phyloP scores from a whole-genome alignment of 2,888 invertebrate species.

The Thereva unica region DNA sequence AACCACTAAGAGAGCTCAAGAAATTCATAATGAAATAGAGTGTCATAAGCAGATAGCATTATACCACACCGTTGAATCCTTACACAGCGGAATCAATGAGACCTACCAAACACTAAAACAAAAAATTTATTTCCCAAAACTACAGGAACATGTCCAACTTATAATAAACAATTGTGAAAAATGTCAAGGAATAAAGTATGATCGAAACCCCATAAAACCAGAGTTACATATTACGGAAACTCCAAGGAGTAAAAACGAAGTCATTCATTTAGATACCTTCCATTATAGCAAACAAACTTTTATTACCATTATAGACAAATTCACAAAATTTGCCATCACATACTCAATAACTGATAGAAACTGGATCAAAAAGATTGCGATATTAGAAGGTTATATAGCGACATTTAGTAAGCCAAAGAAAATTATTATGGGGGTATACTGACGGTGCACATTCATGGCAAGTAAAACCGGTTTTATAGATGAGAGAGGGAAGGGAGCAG shows the following conservation, averaged over 20 bases:
- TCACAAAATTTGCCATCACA: no score
- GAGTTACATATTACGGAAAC: conserved; percentile 36
- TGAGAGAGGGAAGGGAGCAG: no score
- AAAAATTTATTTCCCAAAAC: conserved; percentile 33
- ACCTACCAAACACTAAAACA: conserved; percentile 29
- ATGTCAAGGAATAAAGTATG: conserved; percentile 36
- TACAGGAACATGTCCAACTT: conserved; percentile 38
- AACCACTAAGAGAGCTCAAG: conserved; percentile 25
- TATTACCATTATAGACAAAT: conserved; percentile 38
- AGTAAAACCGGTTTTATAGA: no score
- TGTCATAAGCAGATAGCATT: no score
- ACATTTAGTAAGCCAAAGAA: no score
- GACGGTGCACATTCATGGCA: no score
- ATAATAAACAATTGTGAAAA: no score
- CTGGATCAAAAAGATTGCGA: conserved; percentile 38
- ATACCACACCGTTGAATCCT: conserved; percentile 32
- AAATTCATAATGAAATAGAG: conserved; percentile 32
- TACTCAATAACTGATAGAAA: no score
- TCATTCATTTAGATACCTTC: no score
- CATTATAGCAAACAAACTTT: conserved; percentile 33
- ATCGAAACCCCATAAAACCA: conserved; percentile 38
- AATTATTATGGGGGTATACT: no score
- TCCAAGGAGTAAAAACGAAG: conserved; percentile 34
- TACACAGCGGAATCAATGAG: conserved; percentile 39
- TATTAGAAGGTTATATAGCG: conserved; percentile 34